Evolutionary conservation across 1,140 invertebrate genomes (phyloP).

Genomic region (Drosophila yakuba): DNA sequence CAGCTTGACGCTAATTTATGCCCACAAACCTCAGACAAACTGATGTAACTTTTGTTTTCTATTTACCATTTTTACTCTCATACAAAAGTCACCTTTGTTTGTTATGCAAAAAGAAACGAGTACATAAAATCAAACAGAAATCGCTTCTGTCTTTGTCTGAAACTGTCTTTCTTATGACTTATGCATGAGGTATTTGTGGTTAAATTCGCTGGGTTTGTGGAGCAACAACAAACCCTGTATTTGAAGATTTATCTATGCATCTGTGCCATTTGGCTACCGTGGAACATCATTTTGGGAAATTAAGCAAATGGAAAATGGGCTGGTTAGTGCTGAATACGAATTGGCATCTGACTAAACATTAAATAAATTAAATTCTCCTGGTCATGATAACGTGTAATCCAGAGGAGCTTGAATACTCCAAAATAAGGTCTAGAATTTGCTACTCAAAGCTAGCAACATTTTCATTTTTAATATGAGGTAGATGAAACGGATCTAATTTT

Average conservation of each 20-base stretch:
- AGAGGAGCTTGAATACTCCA: no score
- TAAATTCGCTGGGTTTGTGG: constrained; percentile 24
- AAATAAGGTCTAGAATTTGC: no score
- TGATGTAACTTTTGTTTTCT: constrained; percentile 81
- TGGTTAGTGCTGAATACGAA: constrained; percentile 1
- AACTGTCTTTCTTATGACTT: constrained; percentile 67
- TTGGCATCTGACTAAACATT: background rate
- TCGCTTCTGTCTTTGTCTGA: constrained; percentile 29
- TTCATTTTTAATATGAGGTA: no score
- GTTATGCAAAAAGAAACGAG: constrained; percentile 68
- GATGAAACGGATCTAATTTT: no score
- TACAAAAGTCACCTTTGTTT: constrained; percentile 70
- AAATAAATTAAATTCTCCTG: constrained; percentile 1
- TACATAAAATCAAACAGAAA: constrained; percentile 53
- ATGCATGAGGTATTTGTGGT: constrained; percentile 67
- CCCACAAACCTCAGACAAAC: constrained; percentile 42
- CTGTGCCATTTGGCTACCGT: constrained; percentile 27
- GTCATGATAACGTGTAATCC: no score
- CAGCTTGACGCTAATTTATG: constrained; percentile 71
- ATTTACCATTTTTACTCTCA: constrained; percentile 47
- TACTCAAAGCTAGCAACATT: no score
- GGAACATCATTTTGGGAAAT: constrained; percentile 20
- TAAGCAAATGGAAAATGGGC: constrained; percentile 28
- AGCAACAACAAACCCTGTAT: background rate
- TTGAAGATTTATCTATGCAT: constrained; percentile 19